A percentile compares a stretch with the other conserved stretches of the same genome.
These are phyloP conservation scores for Sialis fuliginosa DNA, from an alignment of 2,888 invertebrate species.

Conservation along the genomic window DNA sequence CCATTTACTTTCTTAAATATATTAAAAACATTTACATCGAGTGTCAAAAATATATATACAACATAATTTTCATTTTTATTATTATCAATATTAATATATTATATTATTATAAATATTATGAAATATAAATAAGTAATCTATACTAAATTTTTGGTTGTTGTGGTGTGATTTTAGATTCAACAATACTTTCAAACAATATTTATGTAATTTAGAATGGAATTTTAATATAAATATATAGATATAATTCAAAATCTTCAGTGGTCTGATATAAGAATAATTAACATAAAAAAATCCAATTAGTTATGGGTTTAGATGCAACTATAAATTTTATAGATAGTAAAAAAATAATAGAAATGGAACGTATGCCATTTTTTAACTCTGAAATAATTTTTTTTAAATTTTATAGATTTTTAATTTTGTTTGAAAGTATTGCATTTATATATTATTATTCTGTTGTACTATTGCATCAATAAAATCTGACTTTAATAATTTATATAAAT, in stretches of 20 bases:
- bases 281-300: too few relatives aligned
- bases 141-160: constrained; percentile 4
- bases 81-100: constrained; percentile 3
- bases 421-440: neutral
- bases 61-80: constrained; percentile 5
- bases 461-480: constrained; percentile 2
- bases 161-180: neutral
- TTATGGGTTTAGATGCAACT: too few relatives aligned
- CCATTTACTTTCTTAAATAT: constrained; percentile 4
- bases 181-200: neutral
- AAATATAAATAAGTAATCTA: constrained; percentile 3
- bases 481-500: neutral
- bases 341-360: too few relatives aligned
- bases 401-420: neutral
- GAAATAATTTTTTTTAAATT: too few relatives aligned
- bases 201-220: too few relatives aligned
- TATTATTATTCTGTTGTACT: constrained; percentile 3
- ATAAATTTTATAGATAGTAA: too few relatives aligned
- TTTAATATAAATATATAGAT: too few relatives aligned
- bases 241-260: too few relatives aligned
- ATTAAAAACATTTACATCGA: constrained; percentile 6
- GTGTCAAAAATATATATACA: constrained; percentile 7
- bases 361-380: too few relatives aligned
- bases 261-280: too few relatives aligned
- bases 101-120: constrained; percentile 4